Evolutionary conservation across 2,797 vertebrate species (phyloP).

Genomic region (Helarctos malayanus): DNA sequence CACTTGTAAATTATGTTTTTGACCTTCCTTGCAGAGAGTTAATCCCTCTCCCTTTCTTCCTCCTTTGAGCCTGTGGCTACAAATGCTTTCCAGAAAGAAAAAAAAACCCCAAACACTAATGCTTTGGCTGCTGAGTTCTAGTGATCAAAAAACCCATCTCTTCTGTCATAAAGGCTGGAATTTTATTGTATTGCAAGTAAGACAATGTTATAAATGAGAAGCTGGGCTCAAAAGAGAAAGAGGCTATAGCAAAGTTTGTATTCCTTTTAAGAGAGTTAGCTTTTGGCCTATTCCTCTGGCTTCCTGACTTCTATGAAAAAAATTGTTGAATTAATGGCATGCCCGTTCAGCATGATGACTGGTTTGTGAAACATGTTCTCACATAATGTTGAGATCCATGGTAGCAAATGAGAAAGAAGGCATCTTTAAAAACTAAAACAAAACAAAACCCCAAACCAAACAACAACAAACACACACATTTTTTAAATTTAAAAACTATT

Average conservation of each 20-base stretch:
- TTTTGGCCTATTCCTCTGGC: neutral
- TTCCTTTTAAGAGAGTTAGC: constrained; percentile 27
- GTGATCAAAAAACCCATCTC: constrained; percentile 86
- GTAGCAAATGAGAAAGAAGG: constrained; percentile 30
- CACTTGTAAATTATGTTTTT: constrained; percentile 90
- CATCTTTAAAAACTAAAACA: neutral
- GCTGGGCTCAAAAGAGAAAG: constrained; percentile 81
- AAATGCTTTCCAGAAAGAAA: constrained; percentile 88
- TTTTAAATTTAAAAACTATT: constrained; percentile 46
- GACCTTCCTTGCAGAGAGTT: constrained; percentile 89
- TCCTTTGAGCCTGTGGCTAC: constrained; percentile 87
- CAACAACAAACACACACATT: neutral
- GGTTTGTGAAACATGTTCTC: constrained; percentile 24
- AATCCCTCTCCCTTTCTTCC: constrained; percentile 87
- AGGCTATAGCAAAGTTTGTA: constrained; percentile 54
- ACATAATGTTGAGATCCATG: neutral
- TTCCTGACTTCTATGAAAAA: constrained; percentile 9
- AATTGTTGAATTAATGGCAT: constrained; percentile 8
- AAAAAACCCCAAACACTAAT: constrained; percentile 74
- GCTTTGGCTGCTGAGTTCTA: constrained; percentile 85
- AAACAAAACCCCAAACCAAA: neutral
- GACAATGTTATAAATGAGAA: constrained; percentile 82
- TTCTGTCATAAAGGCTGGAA: constrained; percentile 86
- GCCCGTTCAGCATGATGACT: neutral
- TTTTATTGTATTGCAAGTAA: constrained; percentile 83